A percentile compares a stretch with the other conserved stretches of the same genome.
Conservation (phyloP, 1,140 invertebrate species). For the Rhopalosiphum maidis region DNA sequence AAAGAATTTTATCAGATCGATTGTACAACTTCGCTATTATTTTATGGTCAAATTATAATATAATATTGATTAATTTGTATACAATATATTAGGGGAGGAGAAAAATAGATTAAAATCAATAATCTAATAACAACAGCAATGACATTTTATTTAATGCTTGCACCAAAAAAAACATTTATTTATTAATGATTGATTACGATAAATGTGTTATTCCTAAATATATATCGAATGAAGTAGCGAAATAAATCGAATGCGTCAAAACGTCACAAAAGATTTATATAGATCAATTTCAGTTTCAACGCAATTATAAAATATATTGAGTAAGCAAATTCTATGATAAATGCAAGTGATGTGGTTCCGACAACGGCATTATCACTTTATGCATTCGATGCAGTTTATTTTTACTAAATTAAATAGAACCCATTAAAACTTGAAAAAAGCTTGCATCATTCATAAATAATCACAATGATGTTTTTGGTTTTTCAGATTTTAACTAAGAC, state of each 20-base stretch:
- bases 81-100: background rate
- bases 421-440: background rate
- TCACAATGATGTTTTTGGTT: background rate
- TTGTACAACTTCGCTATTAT: background rate
- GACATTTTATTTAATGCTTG: background rate
- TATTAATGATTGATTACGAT: background rate
- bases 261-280: background rate
- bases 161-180: background rate
- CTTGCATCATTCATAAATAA: background rate
- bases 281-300: background rate
- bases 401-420: background rate
- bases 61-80: background rate
- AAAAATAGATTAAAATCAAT: background rate
- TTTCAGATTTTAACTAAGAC: background rate
- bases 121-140: background rate
- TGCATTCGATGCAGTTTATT: constrained; percentile 33
- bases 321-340: constrained; percentile 35
- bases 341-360: background rate
- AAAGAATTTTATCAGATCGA: background rate
- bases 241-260: background rate
- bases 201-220: background rate
- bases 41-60: background rate
- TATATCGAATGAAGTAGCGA: background rate
- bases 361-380: background rate
- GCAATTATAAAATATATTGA: background rate